A percentile compares a stretch with the other conserved stretches of the same genome.
phyloP scores from a whole-genome alignment of 1,140 invertebrate genomes.

The Zaprionus vittiger region DNA sequence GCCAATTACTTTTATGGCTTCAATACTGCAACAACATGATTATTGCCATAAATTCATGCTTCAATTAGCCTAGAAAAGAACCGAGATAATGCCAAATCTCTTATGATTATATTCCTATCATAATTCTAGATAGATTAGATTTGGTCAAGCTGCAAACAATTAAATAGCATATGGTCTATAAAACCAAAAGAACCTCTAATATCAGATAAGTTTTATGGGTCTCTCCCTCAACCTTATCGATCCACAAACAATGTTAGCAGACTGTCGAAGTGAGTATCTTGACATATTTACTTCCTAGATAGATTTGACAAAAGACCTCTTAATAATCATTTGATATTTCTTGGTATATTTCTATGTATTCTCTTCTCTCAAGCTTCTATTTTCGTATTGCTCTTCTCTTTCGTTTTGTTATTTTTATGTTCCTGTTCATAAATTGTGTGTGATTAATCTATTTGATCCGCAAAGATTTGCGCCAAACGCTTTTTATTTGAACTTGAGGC shows the following conservation, averaged over 20 bases:
- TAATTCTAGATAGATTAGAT: neutral
- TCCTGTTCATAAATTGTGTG: conserved; percentile 76
- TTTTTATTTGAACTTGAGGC: conserved; percentile 80
- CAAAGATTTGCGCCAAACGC: conserved; percentile 63
- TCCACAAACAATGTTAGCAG: neutral
- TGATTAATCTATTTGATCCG: conserved; percentile 81
- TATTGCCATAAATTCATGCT: neutral
- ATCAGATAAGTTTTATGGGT: neutral
- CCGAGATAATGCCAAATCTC: neutral
- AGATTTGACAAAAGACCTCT: conserved; percentile 13
- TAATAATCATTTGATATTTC: conserved; percentile 11
- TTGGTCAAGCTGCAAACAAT: neutral
- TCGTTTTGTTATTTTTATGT: conserved; percentile 67
- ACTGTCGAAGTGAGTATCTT: neutral
- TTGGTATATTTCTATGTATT: neutral
- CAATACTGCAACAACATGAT: neutral
- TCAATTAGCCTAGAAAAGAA: conserved; percentile 7
- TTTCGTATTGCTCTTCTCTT: conserved; percentile 38
- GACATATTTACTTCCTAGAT: conserved; percentile 23
- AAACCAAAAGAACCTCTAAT: neutral
- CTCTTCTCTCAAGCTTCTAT: conserved; percentile 19
- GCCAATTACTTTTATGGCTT: neutral
- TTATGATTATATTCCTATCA: neutral
- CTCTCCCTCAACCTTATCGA: neutral
- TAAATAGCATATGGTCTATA: neutral